phyloP scores from a whole-genome alignment of 2,888 invertebrate species.

The Hybos culiciformis region DNA sequence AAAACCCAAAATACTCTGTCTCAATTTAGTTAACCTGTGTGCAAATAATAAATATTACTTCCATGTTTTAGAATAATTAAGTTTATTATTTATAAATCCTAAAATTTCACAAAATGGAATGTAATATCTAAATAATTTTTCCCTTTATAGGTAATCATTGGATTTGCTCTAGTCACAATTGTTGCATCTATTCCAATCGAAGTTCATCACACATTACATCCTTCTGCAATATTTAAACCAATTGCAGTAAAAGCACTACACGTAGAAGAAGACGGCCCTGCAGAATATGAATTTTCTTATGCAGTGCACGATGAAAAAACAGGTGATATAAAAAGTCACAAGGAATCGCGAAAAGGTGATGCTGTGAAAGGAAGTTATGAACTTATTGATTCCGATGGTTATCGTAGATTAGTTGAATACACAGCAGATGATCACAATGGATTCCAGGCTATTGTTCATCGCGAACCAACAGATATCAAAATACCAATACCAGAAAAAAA shows the following conservation, averaged over 20 bases:
- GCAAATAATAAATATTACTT: no score
- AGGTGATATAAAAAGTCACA: conserved; percentile 40
- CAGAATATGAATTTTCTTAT: conserved; percentile 38
- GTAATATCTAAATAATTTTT: no score
- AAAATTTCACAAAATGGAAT: no score
- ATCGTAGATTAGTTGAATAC: conserved; percentile 39
- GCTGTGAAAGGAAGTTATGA: conserved; percentile 40
- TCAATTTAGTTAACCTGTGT: no score
- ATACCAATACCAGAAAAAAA: conserved; percentile 23
- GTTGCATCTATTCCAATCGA: background rate
- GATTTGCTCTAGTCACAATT: background rate
- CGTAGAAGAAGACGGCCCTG: conserved; percentile 24
- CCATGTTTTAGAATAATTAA: no score
- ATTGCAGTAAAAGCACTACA: conserved; percentile 6
- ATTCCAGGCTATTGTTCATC: conserved; percentile 40
- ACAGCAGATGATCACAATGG: conserved; percentile 40
- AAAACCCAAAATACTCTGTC: no score
- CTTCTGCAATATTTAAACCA: background rate
- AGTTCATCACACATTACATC: background rate
- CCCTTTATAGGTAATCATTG: no score
- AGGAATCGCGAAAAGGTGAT: conserved; percentile 39
- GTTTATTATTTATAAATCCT: no score
- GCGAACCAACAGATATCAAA: conserved; percentile 35
- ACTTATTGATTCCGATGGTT: conserved; percentile 40
- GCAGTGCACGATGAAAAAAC: conserved; percentile 38